Conservation (phyloP, 2,797 vertebrate genomes). For the Phalanger gymnotis region DNA sequence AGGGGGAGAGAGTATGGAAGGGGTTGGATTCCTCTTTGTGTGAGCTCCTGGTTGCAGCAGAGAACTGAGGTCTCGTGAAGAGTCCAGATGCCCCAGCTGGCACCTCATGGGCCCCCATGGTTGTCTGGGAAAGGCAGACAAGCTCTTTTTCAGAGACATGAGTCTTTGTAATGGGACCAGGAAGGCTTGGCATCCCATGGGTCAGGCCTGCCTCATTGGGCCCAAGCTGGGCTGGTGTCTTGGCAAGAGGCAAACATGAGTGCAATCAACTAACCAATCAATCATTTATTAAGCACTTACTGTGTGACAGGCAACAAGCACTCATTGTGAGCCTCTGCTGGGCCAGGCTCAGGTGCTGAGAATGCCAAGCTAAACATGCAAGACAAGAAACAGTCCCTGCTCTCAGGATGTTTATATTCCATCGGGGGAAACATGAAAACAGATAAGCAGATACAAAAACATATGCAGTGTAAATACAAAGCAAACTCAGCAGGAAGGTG, state of each 20-base stretch:
- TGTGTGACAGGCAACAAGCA: not conserved
- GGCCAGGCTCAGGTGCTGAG: not conserved
- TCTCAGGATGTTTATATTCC: not conserved
- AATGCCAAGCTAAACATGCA: not conserved
- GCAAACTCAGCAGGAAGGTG: not conserved
- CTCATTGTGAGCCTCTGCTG: not conserved
- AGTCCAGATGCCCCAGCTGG: not conserved
- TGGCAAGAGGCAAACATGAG: not conserved
- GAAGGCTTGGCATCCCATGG: not conserved
- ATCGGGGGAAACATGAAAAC: not conserved
- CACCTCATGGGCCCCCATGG: not conserved
- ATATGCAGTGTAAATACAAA: not conserved
- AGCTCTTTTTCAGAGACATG: not conserved
- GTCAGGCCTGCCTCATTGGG: not conserved
- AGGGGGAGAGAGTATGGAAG: accelerated
- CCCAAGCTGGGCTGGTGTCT: not conserved
- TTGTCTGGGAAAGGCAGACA: not conserved
- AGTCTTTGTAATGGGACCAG: not conserved
- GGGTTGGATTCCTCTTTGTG: not conserved
- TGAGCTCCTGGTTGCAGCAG: not conserved
- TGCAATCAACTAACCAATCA: not conserved
- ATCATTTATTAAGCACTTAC: not conserved
- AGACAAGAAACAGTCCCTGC: not conserved
- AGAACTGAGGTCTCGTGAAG: not conserved
- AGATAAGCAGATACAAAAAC: not conserved